Conservation (phyloP, 2,888 invertebrate genomes). For the Spicauda simplicius region DNA sequence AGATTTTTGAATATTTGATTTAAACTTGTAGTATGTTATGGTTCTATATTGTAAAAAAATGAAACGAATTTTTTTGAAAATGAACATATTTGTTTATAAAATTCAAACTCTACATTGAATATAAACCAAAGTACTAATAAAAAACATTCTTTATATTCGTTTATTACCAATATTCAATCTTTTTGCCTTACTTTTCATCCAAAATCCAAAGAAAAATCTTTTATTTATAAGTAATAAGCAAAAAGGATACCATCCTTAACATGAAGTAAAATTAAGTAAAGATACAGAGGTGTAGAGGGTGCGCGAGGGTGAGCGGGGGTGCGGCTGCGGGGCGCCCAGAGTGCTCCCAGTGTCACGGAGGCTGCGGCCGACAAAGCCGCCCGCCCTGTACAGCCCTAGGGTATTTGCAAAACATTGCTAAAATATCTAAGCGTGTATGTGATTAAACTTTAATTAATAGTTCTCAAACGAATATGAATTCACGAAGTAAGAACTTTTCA, state of each 20-base stretch:
- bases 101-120: no score
- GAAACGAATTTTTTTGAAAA: no score
- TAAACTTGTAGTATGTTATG: no score
- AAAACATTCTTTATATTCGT: no score
- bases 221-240: slow-evolving; percentile 2
- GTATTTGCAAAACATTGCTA: slow-evolving; percentile 63
- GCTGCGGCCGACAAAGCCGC: slow-evolving; percentile 75
- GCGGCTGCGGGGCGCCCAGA: slow-evolving; percentile 43
- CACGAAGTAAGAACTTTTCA: background rate
- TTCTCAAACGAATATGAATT: slow-evolving; percentile 16
- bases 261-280: slow-evolving; percentile 74
- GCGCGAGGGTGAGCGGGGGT: slow-evolving; percentile 53
- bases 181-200: background rate
- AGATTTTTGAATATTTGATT: background rate
- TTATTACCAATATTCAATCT: background rate
- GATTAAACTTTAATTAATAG: slow-evolving; percentile 48
- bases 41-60: no score
- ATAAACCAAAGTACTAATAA: no score
- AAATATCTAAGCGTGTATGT: slow-evolving; percentile 38
- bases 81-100: no score
- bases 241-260: slow-evolving; percentile 35
- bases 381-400: slow-evolving; percentile 63
- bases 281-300: slow-evolving; percentile 65
- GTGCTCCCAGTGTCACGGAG: slow-evolving; percentile 80
- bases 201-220: background rate